Conservation (phyloP, 2,888 invertebrate species). For the Microdon myrmicae region DNA sequence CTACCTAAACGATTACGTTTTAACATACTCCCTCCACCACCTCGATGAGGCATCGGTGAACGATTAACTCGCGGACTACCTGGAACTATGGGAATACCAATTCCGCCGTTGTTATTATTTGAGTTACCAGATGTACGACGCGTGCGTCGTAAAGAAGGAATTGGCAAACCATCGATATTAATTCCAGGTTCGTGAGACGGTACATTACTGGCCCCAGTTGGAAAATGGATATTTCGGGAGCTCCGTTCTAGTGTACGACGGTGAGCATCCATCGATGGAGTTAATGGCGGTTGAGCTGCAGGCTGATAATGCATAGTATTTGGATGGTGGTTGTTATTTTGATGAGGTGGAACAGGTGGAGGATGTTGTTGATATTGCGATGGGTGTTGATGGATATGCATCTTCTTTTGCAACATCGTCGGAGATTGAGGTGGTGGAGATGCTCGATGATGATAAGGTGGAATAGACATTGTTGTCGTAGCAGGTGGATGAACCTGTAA, state of each 20-base stretch:
- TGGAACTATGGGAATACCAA: conserved; percentile 63
- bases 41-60: conserved; percentile 65
- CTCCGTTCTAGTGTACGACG: conserved; percentile 63
- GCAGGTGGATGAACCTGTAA: conserved; percentile 58
- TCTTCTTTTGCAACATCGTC: conserved; percentile 60
- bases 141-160: conserved; percentile 64
- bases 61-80: conserved; percentile 66
- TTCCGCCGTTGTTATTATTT: conserved; percentile 58
- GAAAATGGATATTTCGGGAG: conserved; percentile 59
- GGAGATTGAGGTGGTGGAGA: conserved; percentile 55
- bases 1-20: conserved; percentile 65
- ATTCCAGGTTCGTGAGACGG: conserved; percentile 53
- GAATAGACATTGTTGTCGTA: conserved; percentile 55
- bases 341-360: conserved; percentile 62
- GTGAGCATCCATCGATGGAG: conserved; percentile 61
- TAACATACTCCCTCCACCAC: conserved; percentile 56
- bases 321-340: conserved; percentile 55
- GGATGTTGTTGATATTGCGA: conserved; percentile 54
- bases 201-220: conserved; percentile 29
- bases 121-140: conserved; percentile 61
- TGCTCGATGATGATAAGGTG: conserved; percentile 46
- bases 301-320: conserved; percentile 52
- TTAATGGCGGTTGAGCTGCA: conserved; percentile 53
- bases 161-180: conserved; percentile 59
- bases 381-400: conserved; percentile 52